These are phyloP conservation scores for Copsychus sechellarum DNA, from an alignment of 2,113 vertebrate species.

Conservation along the genomic window DNA sequence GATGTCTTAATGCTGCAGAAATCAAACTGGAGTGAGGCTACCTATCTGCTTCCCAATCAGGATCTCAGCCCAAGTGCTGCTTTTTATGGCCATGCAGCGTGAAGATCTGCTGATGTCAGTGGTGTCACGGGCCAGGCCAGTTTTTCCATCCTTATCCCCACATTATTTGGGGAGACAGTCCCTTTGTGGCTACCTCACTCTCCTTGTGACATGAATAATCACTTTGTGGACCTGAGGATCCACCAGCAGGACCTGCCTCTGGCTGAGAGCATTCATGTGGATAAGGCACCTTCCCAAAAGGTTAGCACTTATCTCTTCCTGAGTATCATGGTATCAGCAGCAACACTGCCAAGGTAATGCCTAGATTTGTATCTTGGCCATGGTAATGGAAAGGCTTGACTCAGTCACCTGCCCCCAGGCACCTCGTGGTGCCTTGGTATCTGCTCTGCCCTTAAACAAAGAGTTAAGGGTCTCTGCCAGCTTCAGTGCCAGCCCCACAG, in stretches of 20 bases:
- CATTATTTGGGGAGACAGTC: neutral
- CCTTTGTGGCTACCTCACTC: neutral
- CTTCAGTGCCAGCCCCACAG: neutral
- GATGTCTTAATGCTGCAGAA: slow-evolving; percentile 63
- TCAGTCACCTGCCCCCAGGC: neutral
- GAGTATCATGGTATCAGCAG: neutral
- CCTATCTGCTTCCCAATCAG: slow-evolving; percentile 61
- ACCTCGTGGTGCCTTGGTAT: neutral
- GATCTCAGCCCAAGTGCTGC: slow-evolving; percentile 45
- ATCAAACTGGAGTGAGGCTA: slow-evolving; percentile 55
- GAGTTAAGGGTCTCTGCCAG: neutral
- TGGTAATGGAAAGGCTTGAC: neutral
- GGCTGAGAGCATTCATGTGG: neutral
- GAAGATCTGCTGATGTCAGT: slow-evolving; percentile 48
- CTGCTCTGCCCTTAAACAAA: neutral
- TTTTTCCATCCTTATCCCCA: slow-evolving; percentile 16
- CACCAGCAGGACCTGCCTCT: neutral
- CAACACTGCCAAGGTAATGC: neutral
- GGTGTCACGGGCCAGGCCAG: neutral
- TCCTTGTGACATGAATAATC: neutral
- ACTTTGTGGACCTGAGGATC: neutral
- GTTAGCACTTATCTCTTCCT: neutral
- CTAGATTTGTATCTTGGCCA: neutral
- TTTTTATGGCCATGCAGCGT: slow-evolving; percentile 55
- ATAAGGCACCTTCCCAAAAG: neutral